Conservation (phyloP, 2,888 invertebrate genomes). For the Sycophila texana region DNA sequence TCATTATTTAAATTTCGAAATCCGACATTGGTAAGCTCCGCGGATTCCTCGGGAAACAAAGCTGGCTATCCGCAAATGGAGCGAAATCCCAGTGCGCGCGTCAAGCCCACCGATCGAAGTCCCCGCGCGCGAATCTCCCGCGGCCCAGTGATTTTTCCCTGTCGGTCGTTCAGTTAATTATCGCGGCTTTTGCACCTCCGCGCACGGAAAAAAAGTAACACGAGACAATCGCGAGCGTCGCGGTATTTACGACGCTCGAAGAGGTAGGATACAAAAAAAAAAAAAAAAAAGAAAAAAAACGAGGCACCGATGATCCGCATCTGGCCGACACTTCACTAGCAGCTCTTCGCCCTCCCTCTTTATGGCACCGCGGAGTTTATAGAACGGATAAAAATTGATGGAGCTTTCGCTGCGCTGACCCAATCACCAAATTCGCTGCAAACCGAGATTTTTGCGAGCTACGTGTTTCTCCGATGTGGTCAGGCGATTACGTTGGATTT, state of each 20-base stretch:
- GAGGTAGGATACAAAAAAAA: no score
- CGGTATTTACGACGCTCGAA: slow-evolving; percentile 9
- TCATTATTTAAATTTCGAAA: slow-evolving; percentile 2
- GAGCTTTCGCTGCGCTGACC: no score
- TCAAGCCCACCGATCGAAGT: slow-evolving; percentile 9
- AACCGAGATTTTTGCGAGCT: no score
- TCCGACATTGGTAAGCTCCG: not conserved
- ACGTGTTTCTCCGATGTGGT: no score
- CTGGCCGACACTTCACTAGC: no score
- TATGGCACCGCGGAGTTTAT: no score
- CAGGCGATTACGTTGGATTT: no score
- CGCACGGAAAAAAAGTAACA: slow-evolving; percentile 29
- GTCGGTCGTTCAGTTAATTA: slow-evolving; percentile 30
- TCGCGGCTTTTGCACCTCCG: slow-evolving; percentile 4
- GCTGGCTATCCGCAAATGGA: slow-evolving; percentile 7
- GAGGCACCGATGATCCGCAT: not conserved
- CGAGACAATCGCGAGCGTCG: slow-evolving; percentile 17
- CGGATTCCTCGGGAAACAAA: slow-evolving; percentile 18
- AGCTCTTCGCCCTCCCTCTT: no score
- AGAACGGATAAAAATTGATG: no score
- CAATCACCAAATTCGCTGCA: no score
- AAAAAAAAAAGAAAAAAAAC: not conserved
- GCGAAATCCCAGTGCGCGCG: slow-evolving; percentile 18
- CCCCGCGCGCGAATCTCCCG: not conserved
- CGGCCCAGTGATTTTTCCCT: not conserved